Percentiles rank a stretch among this genome's conserved stretches.
These are phyloP conservation scores for Polietes domitor DNA, from an alignment of 2,888 invertebrate genomes.

Conservation along the genomic window DNA sequence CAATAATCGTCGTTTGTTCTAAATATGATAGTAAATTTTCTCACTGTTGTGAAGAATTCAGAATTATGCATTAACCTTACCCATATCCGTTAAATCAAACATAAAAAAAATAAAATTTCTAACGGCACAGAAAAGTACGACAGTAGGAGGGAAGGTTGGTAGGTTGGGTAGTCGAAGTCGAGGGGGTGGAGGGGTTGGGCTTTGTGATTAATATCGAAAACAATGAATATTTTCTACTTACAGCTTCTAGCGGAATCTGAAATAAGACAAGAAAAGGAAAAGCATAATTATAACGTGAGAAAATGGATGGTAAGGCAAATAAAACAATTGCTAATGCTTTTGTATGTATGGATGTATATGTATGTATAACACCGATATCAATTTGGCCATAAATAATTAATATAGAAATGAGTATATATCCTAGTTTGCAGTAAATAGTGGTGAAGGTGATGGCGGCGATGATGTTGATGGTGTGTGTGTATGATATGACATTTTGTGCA, in stretches of 20 bases:
- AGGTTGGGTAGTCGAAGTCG: no score
- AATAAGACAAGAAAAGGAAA: slow-evolving; percentile 68
- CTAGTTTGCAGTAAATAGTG: no score
- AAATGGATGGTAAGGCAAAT: background rate
- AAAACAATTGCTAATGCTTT: background rate
- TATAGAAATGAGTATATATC: no score
- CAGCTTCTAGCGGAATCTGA: slow-evolving; percentile 72
- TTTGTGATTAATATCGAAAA: slow-evolving; percentile 22
- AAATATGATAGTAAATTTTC: no score
- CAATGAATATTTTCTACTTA: slow-evolving; percentile 67
- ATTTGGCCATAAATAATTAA: no score
- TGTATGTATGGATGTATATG: background rate
- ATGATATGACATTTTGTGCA: no score
- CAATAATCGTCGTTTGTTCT: no score
- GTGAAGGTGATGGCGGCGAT: no score
- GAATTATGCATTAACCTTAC: no score
- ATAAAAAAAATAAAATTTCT: background rate
- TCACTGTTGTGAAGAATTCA: no score
- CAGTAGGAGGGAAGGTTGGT: background rate
- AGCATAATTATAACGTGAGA: background rate
- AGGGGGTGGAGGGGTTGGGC: background rate
- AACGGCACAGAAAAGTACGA: slow-evolving; percentile 4
- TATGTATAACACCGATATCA: no score
- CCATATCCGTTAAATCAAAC: background rate
- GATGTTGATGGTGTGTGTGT: no score